These are phyloP conservation scores for Lycopodina hypogea DNA, from an alignment of 37 sponge, comb jelly and placozoan genomes.

Conservation along the genomic window DNA sequence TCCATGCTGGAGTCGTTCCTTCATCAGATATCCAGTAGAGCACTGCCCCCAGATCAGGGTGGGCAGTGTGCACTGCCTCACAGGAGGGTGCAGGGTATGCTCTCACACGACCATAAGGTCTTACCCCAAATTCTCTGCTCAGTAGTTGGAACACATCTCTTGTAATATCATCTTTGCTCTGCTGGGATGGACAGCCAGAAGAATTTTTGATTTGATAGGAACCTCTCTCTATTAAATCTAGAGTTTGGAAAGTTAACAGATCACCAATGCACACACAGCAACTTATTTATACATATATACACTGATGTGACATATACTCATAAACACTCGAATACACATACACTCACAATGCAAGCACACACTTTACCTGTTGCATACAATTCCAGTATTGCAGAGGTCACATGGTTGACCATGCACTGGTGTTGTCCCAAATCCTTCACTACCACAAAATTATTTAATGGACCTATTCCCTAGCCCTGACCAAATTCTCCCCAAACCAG, in stretches of 20 bases:
- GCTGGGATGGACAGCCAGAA: background rate
- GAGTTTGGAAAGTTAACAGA: background rate
- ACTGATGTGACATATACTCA: no score
- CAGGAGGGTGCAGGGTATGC: background rate
- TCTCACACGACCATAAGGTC: background rate
- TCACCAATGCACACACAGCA: background rate
- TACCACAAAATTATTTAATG: no score
- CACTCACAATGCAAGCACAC: no score
- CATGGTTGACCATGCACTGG: background rate
- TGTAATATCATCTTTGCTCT: background rate
- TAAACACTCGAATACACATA: no score
- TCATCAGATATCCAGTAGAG: background rate
- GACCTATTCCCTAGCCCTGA: no score
- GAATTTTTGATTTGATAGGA: background rate
- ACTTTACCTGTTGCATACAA: background rate
- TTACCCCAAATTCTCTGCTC: background rate
- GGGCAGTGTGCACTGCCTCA: background rate
- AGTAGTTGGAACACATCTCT: constrained; percentile 1
- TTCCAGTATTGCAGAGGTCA: background rate
- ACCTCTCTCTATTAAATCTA: background rate
- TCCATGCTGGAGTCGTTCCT: background rate
- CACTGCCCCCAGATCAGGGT: background rate
- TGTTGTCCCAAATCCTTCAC: background rate
- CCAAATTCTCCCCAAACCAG: no score
- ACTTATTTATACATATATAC: background rate